phyloP scores from a whole-genome alignment of 2,888 invertebrate genomes.

The Calameuta filiformis region DNA sequence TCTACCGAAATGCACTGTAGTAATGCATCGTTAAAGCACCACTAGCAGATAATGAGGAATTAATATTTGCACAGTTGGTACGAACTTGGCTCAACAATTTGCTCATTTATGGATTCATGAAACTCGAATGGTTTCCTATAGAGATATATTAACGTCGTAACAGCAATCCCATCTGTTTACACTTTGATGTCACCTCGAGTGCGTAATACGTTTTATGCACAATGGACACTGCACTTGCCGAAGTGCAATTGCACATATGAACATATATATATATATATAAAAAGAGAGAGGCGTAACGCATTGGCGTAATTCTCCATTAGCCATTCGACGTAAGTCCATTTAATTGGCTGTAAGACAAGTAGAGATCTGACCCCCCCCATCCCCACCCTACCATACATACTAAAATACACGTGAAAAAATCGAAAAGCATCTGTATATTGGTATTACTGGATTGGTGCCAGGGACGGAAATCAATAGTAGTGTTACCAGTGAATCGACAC shows the following conservation, averaged over 20 bases:
- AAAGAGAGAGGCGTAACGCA: neutral
- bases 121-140: neutral
- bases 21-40: neutral
- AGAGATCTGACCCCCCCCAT: neutral
- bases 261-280: too few relatives aligned
- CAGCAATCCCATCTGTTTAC: neutral
- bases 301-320: neutral
- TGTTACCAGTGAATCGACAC: neutral
- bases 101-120: neutral
- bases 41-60: neutral
- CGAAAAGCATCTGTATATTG: neutral
- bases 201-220: neutral
- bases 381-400: neutral
- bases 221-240: neutral
- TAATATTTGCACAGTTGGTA: neutral
- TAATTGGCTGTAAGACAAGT: neutral
- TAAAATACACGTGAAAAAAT: neutral
- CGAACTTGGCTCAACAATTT: neutral
- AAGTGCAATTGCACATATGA: neutral
- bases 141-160: neutral
- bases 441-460: neutral
- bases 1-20: neutral
- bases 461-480: neutral
- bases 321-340: neutral
- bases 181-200: neutral